phyloP scores from a whole-genome alignment of 2,113 vertebrate genomes.

The rabbit (Oryctolagus cuniculus) region DNA sequence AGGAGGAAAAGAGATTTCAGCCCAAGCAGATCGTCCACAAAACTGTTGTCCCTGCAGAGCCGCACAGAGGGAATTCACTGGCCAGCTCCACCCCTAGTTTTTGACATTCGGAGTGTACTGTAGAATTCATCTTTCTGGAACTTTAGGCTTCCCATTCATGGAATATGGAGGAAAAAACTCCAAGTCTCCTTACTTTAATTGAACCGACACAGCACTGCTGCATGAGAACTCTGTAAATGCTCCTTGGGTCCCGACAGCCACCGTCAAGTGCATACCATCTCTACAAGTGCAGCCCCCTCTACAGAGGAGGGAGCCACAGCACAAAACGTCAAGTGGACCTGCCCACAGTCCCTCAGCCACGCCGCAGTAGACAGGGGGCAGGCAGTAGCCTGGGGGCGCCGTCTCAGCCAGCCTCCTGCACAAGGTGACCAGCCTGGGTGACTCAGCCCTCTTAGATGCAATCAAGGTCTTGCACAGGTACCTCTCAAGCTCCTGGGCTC shows the following conservation, averaged over 20 bases:
- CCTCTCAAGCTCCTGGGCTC: background rate
- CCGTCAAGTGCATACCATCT: background rate
- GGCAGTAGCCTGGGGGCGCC: background rate
- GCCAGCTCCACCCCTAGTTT: background rate
- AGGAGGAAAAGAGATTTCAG: background rate
- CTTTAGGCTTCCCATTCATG: background rate
- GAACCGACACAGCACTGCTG: background rate
- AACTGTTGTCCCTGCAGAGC: background rate
- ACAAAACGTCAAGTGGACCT: background rate
- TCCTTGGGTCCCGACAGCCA: background rate
- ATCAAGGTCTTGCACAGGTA: background rate
- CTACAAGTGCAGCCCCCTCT: background rate
- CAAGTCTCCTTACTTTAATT: background rate
- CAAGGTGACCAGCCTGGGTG: background rate
- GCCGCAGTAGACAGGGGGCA: background rate
- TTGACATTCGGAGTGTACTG: background rate
- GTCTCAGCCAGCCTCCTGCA: background rate
- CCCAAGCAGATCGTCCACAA: background rate
- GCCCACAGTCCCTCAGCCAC: background rate
- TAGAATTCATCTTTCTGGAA: background rate
- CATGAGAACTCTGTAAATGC: background rate
- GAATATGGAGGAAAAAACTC: fast-evolving
- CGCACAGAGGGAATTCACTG: background rate
- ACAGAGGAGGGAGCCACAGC: background rate
- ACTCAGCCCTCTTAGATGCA: background rate